Base-by-base conservation (phyloP, 1,140 invertebrate genomes). In the Dendroctonus ponderosae region DNA sequence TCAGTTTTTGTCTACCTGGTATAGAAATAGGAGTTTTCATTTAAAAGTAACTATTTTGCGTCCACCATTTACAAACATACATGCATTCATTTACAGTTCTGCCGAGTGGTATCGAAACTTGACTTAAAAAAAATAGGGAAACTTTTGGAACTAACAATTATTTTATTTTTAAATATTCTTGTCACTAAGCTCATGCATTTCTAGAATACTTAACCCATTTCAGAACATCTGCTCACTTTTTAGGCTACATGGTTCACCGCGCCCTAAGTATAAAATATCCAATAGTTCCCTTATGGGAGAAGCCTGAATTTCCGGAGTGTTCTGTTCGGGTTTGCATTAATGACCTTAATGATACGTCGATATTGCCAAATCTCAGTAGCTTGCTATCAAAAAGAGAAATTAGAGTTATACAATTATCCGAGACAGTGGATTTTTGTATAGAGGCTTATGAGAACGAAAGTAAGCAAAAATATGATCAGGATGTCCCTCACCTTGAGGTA, bases 341-440 rank as follows among this genome's bases (percentile, higher is more conserved):
- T 3, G 81, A 81, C 26, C 56, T 87, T 5, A 74, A 77, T 9
- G 80, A 84, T 69, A 71, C 69, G 42, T 71, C 75, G 3, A 74
- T 74, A 3, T 71, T 82, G 37, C 66, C 77, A 7, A 67, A 76
- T 7, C 75, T 87, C 67, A 79, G 81, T 71, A 75, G 68, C 43
- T 75, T 86, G 37, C 72, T 86, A 43, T 74, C 79, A 39, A 70
- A 76, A 6, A 71, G 72, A 54, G 79, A 80, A 63, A 80, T 87
- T 54, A 75, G 78, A 56, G 79, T 86, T 26, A 76, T 87, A 15
- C 74, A 81, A 7, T 66, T 86, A 41, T 78, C 83, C 67, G 77
- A 82, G 43, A 83, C 82, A 8, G 81, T 86, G 12, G 82, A 85
- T 69, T 82, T 79, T 76, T 86, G 85, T 71, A 69, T 87, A 3